Percentiles rank a stretch among this genome's conserved stretches.
Conservation (phyloP, 1,140 invertebrate genomes). For the Brachionus koreanus region DNA sequence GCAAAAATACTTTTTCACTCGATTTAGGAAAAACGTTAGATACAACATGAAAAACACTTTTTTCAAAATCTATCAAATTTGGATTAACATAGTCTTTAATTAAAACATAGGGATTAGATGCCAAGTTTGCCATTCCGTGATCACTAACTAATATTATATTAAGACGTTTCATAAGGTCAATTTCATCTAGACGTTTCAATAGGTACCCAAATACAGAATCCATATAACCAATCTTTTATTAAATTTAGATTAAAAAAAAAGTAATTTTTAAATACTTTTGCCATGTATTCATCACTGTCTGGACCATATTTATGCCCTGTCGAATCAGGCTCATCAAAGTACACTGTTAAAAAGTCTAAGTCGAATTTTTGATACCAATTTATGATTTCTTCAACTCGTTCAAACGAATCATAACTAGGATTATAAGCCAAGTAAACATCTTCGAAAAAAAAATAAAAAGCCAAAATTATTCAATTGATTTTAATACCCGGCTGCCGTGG, state of each 20-base stretch:
- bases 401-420: conserved; percentile 25
- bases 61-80: conserved; percentile 48
- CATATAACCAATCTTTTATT: conserved; percentile 1
- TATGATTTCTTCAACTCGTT: conserved; percentile 64
- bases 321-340: conserved; percentile 71
- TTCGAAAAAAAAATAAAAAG: not conserved
- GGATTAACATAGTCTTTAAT: conserved; percentile 62
- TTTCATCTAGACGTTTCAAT: conserved; percentile 48
- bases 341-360: conserved; percentile 64
- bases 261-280: not conserved
- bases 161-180: conserved; percentile 50
- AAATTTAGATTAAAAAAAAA: not conserved
- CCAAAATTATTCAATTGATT: not conserved
- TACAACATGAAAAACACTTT: conserved; percentile 2
- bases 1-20: not conserved
- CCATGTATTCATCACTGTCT: not conserved
- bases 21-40: conserved; percentile 27
- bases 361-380: conserved; percentile 65
- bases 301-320: conserved; percentile 54
- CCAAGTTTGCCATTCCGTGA: conserved; percentile 68
- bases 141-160: conserved; percentile 71
- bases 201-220: conserved; percentile 49
- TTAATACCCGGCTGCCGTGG: conserved; percentile 8
- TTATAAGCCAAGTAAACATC: conserved; percentile 18
- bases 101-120: conserved; percentile 61